Evolutionary conservation across 2,797 vertebrate species (phyloP).

Genomic region (Acanthornis magna): DNA sequence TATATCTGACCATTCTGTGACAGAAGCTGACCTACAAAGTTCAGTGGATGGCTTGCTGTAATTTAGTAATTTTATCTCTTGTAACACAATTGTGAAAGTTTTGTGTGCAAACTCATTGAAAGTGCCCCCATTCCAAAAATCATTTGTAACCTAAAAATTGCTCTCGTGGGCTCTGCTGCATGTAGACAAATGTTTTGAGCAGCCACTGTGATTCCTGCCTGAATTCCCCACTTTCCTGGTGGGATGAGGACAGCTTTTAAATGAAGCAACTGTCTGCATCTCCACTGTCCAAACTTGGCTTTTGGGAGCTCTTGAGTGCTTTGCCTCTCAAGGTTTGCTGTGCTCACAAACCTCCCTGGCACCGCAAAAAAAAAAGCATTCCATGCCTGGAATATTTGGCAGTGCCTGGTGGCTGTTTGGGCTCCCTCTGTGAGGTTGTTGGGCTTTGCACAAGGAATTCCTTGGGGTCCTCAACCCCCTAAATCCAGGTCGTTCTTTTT

Average conservation of each 20-base stretch:
- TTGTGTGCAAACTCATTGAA: background rate
- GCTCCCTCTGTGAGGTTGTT: background rate
- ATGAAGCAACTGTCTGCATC: background rate
- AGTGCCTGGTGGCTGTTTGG: background rate
- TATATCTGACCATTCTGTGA: background rate
- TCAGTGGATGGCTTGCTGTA: background rate
- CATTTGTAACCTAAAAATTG: background rate
- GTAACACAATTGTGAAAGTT: background rate
- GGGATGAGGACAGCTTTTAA: background rate
- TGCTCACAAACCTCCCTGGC: background rate
- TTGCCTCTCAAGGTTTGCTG: background rate
- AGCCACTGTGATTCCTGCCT: background rate
- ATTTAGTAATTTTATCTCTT: background rate
- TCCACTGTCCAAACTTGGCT: background rate
- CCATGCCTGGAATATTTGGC: background rate
- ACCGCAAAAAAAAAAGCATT: background rate
- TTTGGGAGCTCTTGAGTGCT: background rate
- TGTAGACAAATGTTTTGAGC: rapidly evolving
- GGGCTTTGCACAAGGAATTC: background rate
- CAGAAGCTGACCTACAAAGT: background rate
- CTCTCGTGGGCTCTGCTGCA: background rate
- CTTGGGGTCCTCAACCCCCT: background rate
- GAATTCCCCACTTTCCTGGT: background rate
- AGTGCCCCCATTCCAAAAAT: background rate
- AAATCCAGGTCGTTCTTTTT: rapidly evolving